Percentiles rank a stretch among this genome's conserved stretches.
Conservation (phyloP, 2,888 invertebrate species). For the Rhagophthalmus giganteus region DNA sequence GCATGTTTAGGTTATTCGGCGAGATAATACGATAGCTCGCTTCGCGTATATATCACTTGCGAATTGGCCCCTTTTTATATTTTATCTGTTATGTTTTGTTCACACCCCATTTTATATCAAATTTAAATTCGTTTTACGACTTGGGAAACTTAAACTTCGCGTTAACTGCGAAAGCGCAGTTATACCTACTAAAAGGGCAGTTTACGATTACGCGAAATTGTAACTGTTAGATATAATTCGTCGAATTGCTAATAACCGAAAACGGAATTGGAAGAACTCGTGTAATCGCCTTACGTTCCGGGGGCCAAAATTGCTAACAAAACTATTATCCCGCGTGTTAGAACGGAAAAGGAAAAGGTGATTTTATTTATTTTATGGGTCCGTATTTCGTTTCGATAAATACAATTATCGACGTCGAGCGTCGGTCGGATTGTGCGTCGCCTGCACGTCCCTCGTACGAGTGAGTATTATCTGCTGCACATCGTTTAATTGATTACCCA, state of each 20-base stretch:
- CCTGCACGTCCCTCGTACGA: neutral
- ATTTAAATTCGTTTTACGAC: slow-evolving; percentile 32
- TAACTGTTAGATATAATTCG: no score
- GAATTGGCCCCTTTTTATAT: slow-evolving; percentile 40
- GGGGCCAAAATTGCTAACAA: no score
- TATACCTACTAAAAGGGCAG: neutral
- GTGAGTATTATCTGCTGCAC: neutral
- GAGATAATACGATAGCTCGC: slow-evolving; percentile 41
- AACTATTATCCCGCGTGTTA: no score
- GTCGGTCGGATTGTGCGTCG: no score
- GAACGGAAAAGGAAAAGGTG: no score
- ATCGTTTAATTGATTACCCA: neutral
- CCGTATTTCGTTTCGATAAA: no score
- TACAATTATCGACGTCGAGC: no score
- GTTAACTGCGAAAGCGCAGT: slow-evolving; percentile 3
- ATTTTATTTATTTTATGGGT: no score
- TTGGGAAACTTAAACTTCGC: slow-evolving; percentile 22
- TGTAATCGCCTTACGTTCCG: no score
- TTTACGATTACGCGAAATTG: neutral
- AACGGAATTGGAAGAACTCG: no score
- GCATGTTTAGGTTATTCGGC: slow-evolving; percentile 40
- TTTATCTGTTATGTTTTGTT: slow-evolving; percentile 42
- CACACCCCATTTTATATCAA: slow-evolving; percentile 39
- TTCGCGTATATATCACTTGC: slow-evolving; percentile 40
- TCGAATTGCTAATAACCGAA: no score